These are phyloP conservation scores for Microcebus griseorufus DNA, from an alignment of 2,113 vertebrate species.

Conservation along the genomic window DNA sequence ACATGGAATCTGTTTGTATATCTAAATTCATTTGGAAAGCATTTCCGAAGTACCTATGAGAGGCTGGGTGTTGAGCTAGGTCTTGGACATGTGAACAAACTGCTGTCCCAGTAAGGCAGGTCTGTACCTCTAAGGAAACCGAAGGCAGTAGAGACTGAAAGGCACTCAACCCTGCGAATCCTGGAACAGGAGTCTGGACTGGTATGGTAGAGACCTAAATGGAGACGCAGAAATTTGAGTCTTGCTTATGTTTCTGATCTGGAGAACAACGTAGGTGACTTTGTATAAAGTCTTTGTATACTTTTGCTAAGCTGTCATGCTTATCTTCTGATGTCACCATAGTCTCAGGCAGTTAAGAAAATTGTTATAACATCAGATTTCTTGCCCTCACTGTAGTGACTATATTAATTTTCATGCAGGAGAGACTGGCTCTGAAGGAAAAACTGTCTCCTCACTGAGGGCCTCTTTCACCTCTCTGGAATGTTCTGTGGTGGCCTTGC, in stretches of 20 bases:
- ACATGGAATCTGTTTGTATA: background rate
- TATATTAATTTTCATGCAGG: background rate
- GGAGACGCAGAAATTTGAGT: background rate
- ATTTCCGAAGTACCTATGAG: background rate
- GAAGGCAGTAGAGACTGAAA: background rate
- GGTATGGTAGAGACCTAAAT: background rate
- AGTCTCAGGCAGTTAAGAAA: background rate
- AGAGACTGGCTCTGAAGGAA: background rate
- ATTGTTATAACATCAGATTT: background rate
- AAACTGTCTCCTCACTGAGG: background rate
- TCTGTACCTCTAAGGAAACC: background rate
- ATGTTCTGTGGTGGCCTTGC: background rate
- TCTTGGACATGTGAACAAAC: background rate
- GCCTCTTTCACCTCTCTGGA: background rate
- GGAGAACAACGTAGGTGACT: background rate
- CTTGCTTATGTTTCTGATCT: background rate
- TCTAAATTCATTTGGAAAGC: background rate
- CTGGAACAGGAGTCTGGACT: background rate
- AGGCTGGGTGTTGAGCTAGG: background rate
- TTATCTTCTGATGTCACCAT: background rate
- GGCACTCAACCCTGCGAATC: background rate
- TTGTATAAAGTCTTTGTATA: background rate
- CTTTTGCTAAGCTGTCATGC: background rate
- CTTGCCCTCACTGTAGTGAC: background rate
- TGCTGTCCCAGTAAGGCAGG: background rate